phyloP scores from a whole-genome alignment of 1,140 invertebrate genomes.

The Drosophila ficusphila region DNA sequence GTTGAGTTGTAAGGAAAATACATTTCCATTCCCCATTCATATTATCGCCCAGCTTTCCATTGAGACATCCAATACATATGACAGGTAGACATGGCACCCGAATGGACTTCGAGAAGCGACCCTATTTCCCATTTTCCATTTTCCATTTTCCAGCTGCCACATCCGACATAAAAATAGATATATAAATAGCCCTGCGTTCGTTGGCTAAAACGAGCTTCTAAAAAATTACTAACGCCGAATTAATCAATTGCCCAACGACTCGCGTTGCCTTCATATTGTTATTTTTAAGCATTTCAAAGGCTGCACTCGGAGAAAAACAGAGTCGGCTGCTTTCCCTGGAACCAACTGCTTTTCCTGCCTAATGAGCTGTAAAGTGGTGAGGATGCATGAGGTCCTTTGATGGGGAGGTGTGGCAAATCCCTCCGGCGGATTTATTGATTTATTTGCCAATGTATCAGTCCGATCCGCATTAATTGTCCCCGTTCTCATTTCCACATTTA shows the following conservation, averaged over 20 bases:
- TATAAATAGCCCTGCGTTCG: constrained; percentile 16
- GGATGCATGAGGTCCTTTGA: constrained; percentile 70
- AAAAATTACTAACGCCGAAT: constrained; percentile 73
- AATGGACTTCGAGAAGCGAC: constrained; percentile 47
- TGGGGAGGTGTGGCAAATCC: constrained; percentile 33
- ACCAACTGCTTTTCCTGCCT: constrained; percentile 42
- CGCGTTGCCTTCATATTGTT: constrained; percentile 51
- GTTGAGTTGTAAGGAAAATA: constrained; percentile 75
- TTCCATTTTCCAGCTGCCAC: constrained; percentile 22
- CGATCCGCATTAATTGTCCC: not conserved
- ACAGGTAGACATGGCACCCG: constrained; percentile 50
- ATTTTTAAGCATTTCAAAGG: constrained; percentile 77
- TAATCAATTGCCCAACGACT: constrained; percentile 77
- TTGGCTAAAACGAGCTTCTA: constrained; percentile 19
- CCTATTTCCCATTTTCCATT: constrained; percentile 5
- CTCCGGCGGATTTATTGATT: constrained; percentile 60
- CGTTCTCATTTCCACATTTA: not conserved
- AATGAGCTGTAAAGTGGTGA: constrained; percentile 79
- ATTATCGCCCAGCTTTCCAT: constrained; percentile 15
- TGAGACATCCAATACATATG: constrained; percentile 54
- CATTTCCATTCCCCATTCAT: constrained; percentile 59
- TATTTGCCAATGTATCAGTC: not conserved
- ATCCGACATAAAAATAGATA: constrained; percentile 57
- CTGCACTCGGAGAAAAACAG: constrained; percentile 32
- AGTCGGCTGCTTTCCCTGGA: constrained; percentile 5